Percentiles rank a stretch among this genome's conserved stretches.
These are phyloP conservation scores for Forbesichthys agassizii DNA, from an alignment of 2,113 vertebrate genomes.

Conservation along the genomic window DNA sequence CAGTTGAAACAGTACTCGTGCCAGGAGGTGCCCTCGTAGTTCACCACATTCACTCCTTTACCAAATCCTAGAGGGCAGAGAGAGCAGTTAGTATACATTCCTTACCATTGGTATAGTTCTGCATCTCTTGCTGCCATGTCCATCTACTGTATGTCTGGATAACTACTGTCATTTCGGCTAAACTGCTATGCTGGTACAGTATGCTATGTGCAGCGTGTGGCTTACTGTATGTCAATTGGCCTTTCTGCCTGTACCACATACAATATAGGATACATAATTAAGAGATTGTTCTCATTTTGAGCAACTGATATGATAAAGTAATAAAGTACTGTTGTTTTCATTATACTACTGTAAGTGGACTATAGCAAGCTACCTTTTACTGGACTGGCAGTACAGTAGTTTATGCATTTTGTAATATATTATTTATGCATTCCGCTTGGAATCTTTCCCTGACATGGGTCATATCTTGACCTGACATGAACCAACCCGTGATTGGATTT, in stretches of 20 bases:
- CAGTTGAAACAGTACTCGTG: conserved; percentile 98
- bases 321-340: neutral
- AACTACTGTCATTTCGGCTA: no score
- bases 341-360: neutral
- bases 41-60: conserved; percentile 94
- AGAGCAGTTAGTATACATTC: neutral
- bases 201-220: no score
- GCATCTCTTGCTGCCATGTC: no score
- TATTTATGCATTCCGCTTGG: neutral
- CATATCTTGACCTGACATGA: neutral
- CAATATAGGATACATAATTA: neutral
- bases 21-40: conserved; percentile 92
- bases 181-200: no score
- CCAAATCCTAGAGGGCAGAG: conserved; percentile 76
- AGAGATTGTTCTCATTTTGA: no score
- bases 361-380: neutral
- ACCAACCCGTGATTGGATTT: conserved; percentile 93
- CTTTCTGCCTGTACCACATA: neutral
- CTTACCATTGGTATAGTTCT: neutral
- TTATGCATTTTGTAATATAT: neutral
- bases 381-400: neutral
- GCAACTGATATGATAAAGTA: no score
- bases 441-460: neutral
- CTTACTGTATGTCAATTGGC: no score
- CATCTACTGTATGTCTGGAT: no score